Conservation (phyloP, 2,113 vertebrate genomes). For the Laticauda laticaudata region DNA sequence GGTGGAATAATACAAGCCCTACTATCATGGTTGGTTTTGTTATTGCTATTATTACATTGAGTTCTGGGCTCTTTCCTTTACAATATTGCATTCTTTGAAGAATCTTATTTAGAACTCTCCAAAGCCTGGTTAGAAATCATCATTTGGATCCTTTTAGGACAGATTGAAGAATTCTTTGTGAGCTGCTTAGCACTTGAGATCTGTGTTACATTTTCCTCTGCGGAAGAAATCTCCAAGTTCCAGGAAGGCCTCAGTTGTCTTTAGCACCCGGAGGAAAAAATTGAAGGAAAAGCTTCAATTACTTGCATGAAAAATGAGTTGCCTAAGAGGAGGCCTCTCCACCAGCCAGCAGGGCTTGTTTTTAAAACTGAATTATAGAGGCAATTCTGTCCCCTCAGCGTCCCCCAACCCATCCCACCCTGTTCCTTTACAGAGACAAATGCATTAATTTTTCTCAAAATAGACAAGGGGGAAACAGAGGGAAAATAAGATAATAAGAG, state of each 20-base stretch:
- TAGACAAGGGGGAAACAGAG: slow-evolving; percentile 66
- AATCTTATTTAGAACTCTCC: background rate
- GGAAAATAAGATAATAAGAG: slow-evolving; percentile 78
- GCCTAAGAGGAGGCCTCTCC: slow-evolving; percentile 64
- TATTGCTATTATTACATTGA: background rate
- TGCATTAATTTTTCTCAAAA: slow-evolving; percentile 75
- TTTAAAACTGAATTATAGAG: slow-evolving; percentile 77
- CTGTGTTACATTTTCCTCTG: slow-evolving; percentile 8
- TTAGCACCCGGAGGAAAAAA: slow-evolving; percentile 71
- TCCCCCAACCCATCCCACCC: background rate
- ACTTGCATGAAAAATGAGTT: slow-evolving; percentile 73
- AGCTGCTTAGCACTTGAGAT: background rate
- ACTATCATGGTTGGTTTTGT: background rate
- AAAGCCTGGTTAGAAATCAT: background rate
- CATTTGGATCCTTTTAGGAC: background rate
- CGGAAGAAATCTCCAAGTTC: slow-evolving; percentile 57
- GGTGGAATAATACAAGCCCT: background rate
- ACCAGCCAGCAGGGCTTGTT: slow-evolving; percentile 65
- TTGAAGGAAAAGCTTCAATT: slow-evolving; percentile 74
- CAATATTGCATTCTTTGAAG: background rate
- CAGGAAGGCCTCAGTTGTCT: slow-evolving; percentile 69
- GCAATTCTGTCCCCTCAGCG: slow-evolving; percentile 51
- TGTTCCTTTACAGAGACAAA: slow-evolving; percentile 59
- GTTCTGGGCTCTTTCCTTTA: background rate
- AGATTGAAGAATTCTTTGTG: background rate